phyloP scores from a whole-genome alignment of 1,140 invertebrate genomes.

The Musca domestica region DNA sequence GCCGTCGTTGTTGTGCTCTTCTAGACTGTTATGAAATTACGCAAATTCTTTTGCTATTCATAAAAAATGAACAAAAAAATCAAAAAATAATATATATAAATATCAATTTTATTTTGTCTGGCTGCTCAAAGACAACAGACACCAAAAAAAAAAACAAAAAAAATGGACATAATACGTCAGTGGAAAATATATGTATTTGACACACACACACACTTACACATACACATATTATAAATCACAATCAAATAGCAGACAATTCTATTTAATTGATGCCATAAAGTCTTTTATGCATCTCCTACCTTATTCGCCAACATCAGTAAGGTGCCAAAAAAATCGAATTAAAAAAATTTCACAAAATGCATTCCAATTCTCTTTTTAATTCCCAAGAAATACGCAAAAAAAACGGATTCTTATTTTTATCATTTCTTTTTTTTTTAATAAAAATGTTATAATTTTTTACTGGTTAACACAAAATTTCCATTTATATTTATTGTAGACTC shows the following conservation, averaged over 20 bases:
- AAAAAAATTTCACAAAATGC: background rate
- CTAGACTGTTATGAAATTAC: background rate
- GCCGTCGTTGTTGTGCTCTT: too few species aligned
- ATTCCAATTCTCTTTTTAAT: background rate
- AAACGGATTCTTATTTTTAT: background rate
- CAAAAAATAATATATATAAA: too few species aligned
- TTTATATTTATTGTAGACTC: background rate
- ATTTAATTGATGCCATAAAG: slow-evolving; percentile 22
- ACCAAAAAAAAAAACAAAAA: background rate
- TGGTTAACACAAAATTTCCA: background rate
- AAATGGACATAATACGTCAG: background rate
- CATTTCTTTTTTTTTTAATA: background rate
- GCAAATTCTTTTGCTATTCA: background rate
- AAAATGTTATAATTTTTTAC: background rate
- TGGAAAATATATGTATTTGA: too few species aligned
- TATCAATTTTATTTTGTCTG: too few species aligned
- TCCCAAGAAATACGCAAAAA: too few species aligned
- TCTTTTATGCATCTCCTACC: background rate
- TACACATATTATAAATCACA: too few species aligned
- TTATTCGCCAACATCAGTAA: too few species aligned
- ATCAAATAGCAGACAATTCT: too few species aligned
- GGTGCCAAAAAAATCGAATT: too few species aligned
- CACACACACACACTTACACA: too few species aligned
- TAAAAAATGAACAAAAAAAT: too few species aligned
- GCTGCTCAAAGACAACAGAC: background rate